Evolutionary conservation across 2,888 invertebrate species (phyloP).

Genomic region (Anoplius nigerrimus): DNA sequence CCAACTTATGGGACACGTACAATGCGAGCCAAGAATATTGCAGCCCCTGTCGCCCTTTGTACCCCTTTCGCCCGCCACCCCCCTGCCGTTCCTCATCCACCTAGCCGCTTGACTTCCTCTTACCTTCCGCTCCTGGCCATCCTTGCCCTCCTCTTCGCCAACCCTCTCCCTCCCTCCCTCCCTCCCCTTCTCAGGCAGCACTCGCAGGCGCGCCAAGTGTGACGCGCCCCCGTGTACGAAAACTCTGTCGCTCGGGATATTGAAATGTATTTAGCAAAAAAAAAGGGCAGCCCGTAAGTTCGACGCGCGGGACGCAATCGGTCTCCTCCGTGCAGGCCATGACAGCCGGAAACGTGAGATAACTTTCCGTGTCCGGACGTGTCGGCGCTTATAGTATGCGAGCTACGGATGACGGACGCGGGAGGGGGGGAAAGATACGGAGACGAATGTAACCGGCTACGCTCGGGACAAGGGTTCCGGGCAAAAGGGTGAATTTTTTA

Average conservation of each 20-base stretch:
- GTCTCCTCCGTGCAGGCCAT: not conserved
- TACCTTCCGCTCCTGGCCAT: slow-evolving; percentile 15
- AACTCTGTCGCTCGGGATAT: slow-evolving; percentile 57
- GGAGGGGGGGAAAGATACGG: not conserved
- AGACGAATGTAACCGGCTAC: not conserved
- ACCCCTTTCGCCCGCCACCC: slow-evolving; percentile 31
- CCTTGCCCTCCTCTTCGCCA: too few relatives aligned
- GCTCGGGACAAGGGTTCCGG: not conserved
- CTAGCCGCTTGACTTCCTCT: not conserved
- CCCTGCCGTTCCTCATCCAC: slow-evolving; percentile 12
- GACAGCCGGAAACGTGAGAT: not conserved
- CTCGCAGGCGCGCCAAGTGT: not conserved
- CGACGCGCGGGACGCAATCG: too few relatives aligned
- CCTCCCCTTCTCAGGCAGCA: not conserved
- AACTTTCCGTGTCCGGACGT: too few relatives aligned
- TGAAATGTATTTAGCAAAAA: slow-evolving; percentile 66
- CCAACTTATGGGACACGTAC: slow-evolving; percentile 73
- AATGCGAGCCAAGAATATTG: slow-evolving; percentile 72
- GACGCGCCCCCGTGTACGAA: slow-evolving; percentile 38
- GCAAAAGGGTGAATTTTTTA: too few relatives aligned
- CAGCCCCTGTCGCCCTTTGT: slow-evolving; percentile 56
- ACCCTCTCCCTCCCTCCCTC: slow-evolving; percentile 14
- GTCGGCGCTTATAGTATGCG: not conserved
- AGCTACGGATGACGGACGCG: not conserved
- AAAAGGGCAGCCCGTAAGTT: slow-evolving; percentile 34